Percentiles rank a stretch among this genome's conserved stretches.
Conservation (phyloP, 2,113 vertebrate species). For the Planiliza haematocheilus region DNA sequence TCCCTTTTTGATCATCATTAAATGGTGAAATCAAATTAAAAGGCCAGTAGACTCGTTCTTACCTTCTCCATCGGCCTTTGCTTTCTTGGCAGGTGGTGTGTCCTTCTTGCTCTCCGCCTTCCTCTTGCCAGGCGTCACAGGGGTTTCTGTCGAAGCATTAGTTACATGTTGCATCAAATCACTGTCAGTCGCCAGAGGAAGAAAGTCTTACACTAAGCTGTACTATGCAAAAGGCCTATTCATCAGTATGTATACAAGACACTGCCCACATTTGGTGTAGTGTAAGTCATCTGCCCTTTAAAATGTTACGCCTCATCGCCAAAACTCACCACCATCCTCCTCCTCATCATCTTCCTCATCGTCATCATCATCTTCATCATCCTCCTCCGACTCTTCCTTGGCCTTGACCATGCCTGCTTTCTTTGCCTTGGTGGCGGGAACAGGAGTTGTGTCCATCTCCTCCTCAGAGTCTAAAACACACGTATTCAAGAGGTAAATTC, state of each 20-base stretch:
- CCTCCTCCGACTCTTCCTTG: conserved; percentile 87
- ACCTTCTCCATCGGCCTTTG: conserved; percentile 82
- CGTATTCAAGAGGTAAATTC: neutral
- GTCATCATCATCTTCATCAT: conserved; percentile 85
- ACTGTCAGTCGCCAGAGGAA: no score
- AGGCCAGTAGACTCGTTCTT: neutral
- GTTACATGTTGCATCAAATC: neutral
- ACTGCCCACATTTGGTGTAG: no score
- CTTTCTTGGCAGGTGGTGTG: conserved; percentile 82
- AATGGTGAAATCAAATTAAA: neutral
- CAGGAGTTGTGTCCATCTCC: conserved; percentile 90
- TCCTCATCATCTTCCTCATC: conserved; percentile 88
- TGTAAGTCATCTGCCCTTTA: no score
- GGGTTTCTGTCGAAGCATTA: conserved; percentile 43
- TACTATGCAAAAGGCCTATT: no score
- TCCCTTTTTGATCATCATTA: conserved; percentile 85
- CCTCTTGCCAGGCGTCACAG: conserved; percentile 79
- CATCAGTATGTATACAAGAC: no score
- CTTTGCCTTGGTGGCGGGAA: conserved; percentile 84
- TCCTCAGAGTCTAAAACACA: conserved; percentile 89
- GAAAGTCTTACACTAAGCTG: no score
- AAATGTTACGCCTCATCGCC: no score
- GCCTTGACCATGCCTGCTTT: conserved; percentile 88
- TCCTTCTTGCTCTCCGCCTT: conserved; percentile 83
- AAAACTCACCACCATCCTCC: conserved; percentile 69